phyloP scores from a whole-genome alignment of 2,113 vertebrate genomes.

The Actenoides lindsayi region DNA sequence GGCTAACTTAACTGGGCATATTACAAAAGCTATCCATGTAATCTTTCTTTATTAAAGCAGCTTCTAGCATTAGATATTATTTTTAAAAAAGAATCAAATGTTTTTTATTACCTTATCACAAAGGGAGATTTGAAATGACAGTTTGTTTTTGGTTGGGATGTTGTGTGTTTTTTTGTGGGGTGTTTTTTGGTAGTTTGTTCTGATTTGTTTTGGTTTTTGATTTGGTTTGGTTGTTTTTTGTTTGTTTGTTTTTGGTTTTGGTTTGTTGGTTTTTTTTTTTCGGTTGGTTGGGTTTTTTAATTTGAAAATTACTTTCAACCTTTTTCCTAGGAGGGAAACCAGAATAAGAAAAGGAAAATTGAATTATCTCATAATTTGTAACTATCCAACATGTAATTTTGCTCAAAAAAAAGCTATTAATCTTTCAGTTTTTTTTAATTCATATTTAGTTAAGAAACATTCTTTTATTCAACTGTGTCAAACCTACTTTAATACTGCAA shows the following conservation, averaged over 20 bases:
- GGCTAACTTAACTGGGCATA: conserved; percentile 4
- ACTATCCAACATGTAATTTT: background rate
- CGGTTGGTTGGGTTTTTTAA: background rate
- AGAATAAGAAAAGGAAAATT: background rate
- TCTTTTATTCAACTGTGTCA: background rate
- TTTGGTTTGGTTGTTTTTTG: too few species aligned
- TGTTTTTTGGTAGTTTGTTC: background rate
- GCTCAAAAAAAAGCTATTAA: background rate
- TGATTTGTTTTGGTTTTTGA: background rate
- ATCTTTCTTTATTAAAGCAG: conserved; percentile 45
- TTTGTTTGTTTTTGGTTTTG: background rate
- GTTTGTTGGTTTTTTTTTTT: background rate
- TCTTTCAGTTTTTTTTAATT: background rate
- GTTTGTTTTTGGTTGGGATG: background rate
- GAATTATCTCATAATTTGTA: background rate
- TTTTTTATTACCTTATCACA: background rate
- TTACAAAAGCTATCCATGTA: conserved; percentile 30
- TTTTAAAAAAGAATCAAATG: background rate
- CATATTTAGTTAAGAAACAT: background rate
- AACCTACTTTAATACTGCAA: background rate
- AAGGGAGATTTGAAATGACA: background rate
- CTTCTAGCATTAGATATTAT: background rate
- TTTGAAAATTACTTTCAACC: background rate
- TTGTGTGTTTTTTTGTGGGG: background rate
- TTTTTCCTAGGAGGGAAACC: background rate